A percentile compares a stretch with the other conserved stretches of the same genome.
Conservation (phyloP, 2,888 invertebrate genomes). For the Teleiodes luculella region DNA sequence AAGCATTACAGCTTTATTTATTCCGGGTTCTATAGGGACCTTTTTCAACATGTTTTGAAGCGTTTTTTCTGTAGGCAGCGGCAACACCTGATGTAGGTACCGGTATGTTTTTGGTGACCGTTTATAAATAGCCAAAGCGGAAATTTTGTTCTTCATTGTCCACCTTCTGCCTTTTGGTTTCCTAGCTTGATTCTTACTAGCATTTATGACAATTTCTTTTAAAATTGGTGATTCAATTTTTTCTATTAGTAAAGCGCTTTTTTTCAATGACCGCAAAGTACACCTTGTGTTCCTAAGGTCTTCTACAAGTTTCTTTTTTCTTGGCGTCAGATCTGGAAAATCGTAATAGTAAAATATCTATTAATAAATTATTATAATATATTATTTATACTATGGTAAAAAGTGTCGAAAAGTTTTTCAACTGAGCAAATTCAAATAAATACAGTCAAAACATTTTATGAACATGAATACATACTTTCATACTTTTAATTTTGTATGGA, state of each 20-base stretch:
- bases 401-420: too few relatives aligned
- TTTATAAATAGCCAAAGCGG: slow-evolving; percentile 16
- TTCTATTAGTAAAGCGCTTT: neutral
- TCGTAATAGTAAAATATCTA: neutral
- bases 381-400: too few relatives aligned
- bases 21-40: slow-evolving; percentile 2
- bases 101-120: slow-evolving; percentile 15
- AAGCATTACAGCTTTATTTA: neutral
- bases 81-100: slow-evolving; percentile 9
- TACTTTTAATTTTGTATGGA: too few relatives aligned
- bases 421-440: too few relatives aligned
- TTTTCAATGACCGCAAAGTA: neutral
- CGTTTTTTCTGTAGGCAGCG: slow-evolving; percentile 11
- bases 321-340: neutral
- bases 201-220: neutral
- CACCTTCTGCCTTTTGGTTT: too few relatives aligned
- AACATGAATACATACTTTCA: too few relatives aligned
- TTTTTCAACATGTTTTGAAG: slow-evolving; percentile 11
- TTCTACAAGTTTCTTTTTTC: neutral
- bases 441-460: too few relatives aligned
- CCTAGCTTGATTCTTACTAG: slow-evolving; percentile 12
- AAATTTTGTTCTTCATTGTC: slow-evolving; percentile 11
- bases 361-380: too few relatives aligned
- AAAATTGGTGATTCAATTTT: neutral
- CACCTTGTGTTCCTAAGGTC: neutral